Evolutionary conservation across 2,797 vertebrate genomes (phyloP).

Genomic region (Urophycis tenuis): DNA sequence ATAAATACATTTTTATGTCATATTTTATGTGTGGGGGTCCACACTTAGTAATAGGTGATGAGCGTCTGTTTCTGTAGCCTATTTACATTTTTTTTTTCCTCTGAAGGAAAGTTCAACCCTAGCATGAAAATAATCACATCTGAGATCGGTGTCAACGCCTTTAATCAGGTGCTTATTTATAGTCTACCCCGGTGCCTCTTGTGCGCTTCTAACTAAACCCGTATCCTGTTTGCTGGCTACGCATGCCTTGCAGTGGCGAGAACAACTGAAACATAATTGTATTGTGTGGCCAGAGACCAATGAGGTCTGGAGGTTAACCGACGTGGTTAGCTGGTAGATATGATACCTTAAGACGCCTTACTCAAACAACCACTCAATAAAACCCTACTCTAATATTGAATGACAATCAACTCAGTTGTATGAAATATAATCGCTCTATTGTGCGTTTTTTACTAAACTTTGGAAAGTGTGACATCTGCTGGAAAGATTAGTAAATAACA

Average conservation of each 20-base stretch:
- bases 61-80: background rate
- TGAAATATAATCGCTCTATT: background rate
- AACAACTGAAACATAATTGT: slow-evolving; percentile 12
- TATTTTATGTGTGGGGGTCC: background rate
- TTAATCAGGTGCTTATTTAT: slow-evolving; percentile 48
- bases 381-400: slow-evolving; percentile 2
- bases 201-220: slow-evolving; percentile 25
- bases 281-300: slow-evolving; percentile 3
- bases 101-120: background rate
- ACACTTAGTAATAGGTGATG: background rate
- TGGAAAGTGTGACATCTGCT: slow-evolving; percentile 35
- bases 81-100: background rate
- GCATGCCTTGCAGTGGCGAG: slow-evolving; percentile 24
- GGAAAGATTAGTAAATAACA: slow-evolving; percentile 14
- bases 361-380: background rate
- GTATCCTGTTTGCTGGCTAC: slow-evolving; percentile 12
- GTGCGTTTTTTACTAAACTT: background rate
- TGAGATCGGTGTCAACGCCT: slow-evolving; percentile 39
- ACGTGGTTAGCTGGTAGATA: background rate
- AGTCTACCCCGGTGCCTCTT: slow-evolving; percentile 27
- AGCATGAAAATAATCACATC: slow-evolving; percentile 25
- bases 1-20: background rate
- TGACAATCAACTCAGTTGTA: background rate
- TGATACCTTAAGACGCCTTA: background rate
- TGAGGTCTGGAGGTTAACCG: background rate